Percentiles rank a stretch among this genome's conserved stretches.
phyloP scores from a whole-genome alignment of 2,113 vertebrate genomes.

The Telmatochromis bifrenatus region DNA sequence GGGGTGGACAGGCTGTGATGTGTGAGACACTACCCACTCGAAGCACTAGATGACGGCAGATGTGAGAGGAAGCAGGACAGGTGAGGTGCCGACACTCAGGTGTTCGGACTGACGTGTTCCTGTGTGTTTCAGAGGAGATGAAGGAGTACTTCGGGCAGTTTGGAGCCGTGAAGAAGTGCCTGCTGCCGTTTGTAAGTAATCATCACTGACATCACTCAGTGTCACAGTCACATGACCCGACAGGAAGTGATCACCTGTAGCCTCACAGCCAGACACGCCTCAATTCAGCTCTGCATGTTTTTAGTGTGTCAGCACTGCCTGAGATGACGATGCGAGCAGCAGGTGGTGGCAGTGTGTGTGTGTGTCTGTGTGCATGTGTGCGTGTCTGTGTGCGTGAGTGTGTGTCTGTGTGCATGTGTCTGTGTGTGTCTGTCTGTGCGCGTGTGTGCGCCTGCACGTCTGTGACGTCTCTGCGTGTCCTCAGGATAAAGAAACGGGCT shows the following conservation, averaged over 20 bases:
- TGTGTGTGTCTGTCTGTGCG: accelerated
- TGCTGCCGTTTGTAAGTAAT: conserved; percentile 84
- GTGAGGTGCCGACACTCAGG: not conserved
- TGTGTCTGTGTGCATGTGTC: accelerated
- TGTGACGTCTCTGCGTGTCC: not conserved
- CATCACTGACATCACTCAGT: not conserved
- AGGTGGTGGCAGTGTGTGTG: not conserved
- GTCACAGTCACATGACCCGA: not conserved
- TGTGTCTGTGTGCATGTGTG: accelerated
- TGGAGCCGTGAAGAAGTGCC: conserved; percentile 76
- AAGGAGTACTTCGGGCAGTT: conserved; percentile 86
- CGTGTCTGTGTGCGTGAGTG: accelerated
- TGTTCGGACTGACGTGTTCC: not conserved
- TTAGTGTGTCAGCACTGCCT: not conserved
- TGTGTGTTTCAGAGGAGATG: conserved; percentile 76
- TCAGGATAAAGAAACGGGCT: conserved; percentile 85
- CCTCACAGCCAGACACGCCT: not conserved
- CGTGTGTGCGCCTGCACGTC: accelerated
- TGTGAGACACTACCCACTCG: not conserved
- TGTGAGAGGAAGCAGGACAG: not conserved
- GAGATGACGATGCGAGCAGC: not conserved
- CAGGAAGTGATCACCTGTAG: not conserved
- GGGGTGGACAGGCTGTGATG: not conserved
- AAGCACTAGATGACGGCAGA: not conserved
- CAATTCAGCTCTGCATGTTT: not conserved